These are phyloP conservation scores for Diglossa cyanea DNA, from an alignment of 2,797 vertebrate genomes.

Conservation along the genomic window DNA sequence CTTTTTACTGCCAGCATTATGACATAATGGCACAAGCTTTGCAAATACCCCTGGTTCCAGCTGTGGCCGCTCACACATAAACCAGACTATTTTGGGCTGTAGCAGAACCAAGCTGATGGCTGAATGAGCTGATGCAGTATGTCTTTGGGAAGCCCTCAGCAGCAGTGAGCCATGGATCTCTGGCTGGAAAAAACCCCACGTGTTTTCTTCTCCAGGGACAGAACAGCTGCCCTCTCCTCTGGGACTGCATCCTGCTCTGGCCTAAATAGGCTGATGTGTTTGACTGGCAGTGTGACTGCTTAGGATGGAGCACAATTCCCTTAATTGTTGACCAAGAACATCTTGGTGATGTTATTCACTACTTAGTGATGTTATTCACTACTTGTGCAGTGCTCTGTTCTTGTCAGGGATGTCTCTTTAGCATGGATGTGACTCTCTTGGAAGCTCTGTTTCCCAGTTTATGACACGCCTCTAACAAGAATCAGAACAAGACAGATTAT, in stretches of 20 bases:
- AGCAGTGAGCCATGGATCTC: neutral
- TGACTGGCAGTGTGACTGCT: neutral
- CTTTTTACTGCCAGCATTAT: neutral
- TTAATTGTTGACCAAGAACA: neutral
- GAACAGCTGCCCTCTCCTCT: neutral
- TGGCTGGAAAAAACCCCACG: rapidly evolving
- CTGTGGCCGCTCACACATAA: neutral
- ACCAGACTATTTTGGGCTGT: neutral
- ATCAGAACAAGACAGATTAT: neutral
- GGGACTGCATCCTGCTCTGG: neutral
- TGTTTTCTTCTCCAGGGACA: neutral
- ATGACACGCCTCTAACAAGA: neutral
- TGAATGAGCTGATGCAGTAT: neutral
- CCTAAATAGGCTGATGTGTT: neutral
- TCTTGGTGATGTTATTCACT: neutral
- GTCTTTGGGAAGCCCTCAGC: neutral
- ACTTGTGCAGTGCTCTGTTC: neutral
- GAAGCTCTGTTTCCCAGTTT: neutral
- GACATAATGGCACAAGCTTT: neutral
- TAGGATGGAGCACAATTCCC: neutral
- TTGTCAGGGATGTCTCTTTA: neutral
- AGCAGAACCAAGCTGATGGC: neutral
- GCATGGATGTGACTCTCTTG: neutral
- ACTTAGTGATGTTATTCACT: neutral
- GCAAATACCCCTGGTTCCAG: neutral